Conservation (phyloP, 1,140 invertebrate species). For the Micrasema longulum region DNA sequence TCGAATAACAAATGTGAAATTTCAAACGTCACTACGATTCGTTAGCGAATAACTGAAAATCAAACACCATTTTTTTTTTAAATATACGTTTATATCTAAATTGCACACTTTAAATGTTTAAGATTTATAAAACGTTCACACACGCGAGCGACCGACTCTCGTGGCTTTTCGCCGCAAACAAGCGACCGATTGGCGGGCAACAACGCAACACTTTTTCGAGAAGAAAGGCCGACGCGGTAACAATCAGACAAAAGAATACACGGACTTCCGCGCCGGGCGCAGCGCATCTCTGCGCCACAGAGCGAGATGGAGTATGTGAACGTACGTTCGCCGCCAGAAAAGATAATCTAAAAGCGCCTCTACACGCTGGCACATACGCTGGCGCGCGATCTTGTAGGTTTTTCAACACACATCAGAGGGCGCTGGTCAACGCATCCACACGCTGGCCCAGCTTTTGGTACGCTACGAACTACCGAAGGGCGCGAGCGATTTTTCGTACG, state of each 20-base stretch:
- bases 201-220: constrained; percentile 36
- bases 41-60: no score
- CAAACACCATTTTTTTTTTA: no score
- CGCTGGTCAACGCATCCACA: no score
- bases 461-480: no score
- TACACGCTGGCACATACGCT: no score
- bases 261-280: constrained; percentile 55
- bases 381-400: no score
- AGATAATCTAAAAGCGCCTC: neutral
- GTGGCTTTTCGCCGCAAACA: constrained; percentile 35
- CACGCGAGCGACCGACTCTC: constrained; percentile 2
- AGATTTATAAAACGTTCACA: constrained; percentile 11
- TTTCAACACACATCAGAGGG: no score
- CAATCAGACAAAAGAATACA: constrained; percentile 54
- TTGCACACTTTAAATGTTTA: constrained; percentile 10
- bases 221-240: constrained; percentile 43
- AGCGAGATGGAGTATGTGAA: constrained; percentile 4
- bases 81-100: no score
- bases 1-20: constrained; percentile 4
- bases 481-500: no score
- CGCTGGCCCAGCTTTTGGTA: no score
- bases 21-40: constrained; percentile 25
- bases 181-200: constrained; percentile 35
- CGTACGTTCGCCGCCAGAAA: neutral
- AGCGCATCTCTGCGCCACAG: constrained; percentile 17